Evolutionary conservation across 2,113 vertebrate species (phyloP), one percentile per base, ranked within the genome.

Genomic region (Tragelaphus imberbis): DNA sequence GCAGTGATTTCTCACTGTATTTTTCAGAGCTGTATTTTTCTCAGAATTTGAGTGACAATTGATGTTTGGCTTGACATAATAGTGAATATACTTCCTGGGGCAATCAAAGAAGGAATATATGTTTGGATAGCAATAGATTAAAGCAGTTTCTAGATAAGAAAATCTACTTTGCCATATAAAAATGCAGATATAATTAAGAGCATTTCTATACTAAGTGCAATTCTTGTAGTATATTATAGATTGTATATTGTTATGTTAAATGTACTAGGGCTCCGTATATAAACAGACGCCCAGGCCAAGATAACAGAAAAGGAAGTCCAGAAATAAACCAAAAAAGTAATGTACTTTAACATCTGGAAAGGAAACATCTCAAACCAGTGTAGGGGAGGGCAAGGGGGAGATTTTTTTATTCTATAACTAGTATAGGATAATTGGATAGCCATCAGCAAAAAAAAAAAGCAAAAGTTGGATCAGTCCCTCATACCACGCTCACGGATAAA

Each of bases 31-130:
- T 95, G 80, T 33, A 93, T 98, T 97, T 97, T 71, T 96, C 92
- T 65, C 96, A 95, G 97, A 98, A 97, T 92, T 97, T 97, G 88
- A 97, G 95, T 97, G 98, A 97, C 96, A 97, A 95, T 97, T 97
- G 98, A 97, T 96, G 95, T 98, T 97, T 95, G 40, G 23, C 97
- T 98, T 91, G 95, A 84, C 95, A 93, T 92, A 88, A 96, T 75
- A 82, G 82, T 53, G 56, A 59, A 55, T 89, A 36, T 9, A 53
- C 55, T 40, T 87, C 84, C 65, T 53, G 55, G 58, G 91, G 90
- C 58, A 56, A 56, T 81, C 19, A 90, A 51, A 21, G 79, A 82
- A 58, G 63, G 47, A 44, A 59, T 96, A 28, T 77, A 30, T 92
- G 94, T 89, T 33, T 81, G 30, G 56, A 44, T 56, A 11, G 1